Evolutionary conservation across 2,888 invertebrate genomes (phyloP).

Genomic region (Melieria picta): DNA sequence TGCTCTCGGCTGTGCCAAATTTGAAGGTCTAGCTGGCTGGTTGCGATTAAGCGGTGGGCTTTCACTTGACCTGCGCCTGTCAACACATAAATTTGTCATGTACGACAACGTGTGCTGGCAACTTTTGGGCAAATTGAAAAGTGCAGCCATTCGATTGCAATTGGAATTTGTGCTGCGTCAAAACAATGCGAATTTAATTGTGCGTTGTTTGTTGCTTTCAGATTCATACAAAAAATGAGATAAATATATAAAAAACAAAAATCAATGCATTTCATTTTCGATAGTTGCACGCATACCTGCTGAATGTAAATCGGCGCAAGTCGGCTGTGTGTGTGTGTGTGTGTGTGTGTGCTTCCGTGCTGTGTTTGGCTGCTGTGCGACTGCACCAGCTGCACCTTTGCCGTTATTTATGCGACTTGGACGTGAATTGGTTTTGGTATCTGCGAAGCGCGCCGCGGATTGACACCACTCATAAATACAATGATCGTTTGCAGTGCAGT

Average conservation of each 20-base stretch:
- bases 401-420: conserved; percentile 20
- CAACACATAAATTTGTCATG: conserved; percentile 58
- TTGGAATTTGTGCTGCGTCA: too few relatives aligned
- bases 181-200: too few relatives aligned
- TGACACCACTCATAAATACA: conserved; percentile 31
- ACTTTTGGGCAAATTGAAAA: too few relatives aligned
- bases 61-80: conserved; percentile 63
- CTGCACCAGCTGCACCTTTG: conserved; percentile 27
- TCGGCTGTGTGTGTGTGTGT: not conserved
- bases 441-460: conserved; percentile 30
- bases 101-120: conserved; percentile 22
- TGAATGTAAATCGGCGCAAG: too few relatives aligned
- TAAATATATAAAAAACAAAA: too few relatives aligned
- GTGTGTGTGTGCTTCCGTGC: conserved; percentile 17
- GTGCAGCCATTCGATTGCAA: too few relatives aligned
- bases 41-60: conserved; percentile 47
- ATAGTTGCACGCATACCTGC: too few relatives aligned
- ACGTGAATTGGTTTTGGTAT: conserved; percentile 20
- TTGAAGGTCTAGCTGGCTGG: not conserved
- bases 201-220: too few relatives aligned
- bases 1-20: conserved; percentile 1
- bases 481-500: conserved; percentile 8
- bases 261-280: too few relatives aligned
- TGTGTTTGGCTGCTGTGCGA: not conserved
- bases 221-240: too few relatives aligned